These are phyloP conservation scores for Fulica atra DNA, from an alignment of 2,113 vertebrate genomes.

Conservation along the genomic window DNA sequence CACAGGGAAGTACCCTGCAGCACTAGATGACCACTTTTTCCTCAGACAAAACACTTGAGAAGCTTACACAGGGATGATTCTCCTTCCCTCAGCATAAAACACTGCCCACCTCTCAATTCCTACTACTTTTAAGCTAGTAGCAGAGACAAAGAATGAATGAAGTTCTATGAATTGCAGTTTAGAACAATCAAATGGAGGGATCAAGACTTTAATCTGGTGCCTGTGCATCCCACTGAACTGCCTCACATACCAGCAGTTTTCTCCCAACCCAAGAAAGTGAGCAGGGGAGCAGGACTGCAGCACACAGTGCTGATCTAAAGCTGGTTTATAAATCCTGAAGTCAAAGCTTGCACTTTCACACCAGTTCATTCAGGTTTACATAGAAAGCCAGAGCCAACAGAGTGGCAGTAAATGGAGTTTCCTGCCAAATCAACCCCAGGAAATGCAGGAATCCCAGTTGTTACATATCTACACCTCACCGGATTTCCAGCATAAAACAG, in stretches of 20 bases:
- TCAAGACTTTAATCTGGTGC: neutral
- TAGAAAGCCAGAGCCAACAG: neutral
- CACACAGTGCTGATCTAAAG: accelerated
- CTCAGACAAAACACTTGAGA: neutral
- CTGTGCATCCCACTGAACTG: neutral
- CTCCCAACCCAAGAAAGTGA: neutral
- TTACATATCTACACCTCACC: neutral
- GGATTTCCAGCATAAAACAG: neutral
- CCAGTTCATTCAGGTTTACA: neutral
- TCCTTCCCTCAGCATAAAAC: neutral
- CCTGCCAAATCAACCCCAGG: slow-evolving; percentile 32
- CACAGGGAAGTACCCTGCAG: neutral
- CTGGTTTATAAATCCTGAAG: neutral
- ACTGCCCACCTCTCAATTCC: neutral
- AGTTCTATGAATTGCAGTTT: neutral
- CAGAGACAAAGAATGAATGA: neutral
- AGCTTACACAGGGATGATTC: neutral
- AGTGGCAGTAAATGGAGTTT: neutral
- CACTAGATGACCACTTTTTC: neutral
- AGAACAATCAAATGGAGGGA: neutral
- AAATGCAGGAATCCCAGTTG: neutral
- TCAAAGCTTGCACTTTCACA: neutral
- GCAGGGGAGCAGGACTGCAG: accelerated
- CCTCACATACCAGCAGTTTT: accelerated
- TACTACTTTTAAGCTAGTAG: neutral